phyloP scores from a whole-genome alignment of 2,113 vertebrate genomes.

The Istiophorus platypterus region DNA sequence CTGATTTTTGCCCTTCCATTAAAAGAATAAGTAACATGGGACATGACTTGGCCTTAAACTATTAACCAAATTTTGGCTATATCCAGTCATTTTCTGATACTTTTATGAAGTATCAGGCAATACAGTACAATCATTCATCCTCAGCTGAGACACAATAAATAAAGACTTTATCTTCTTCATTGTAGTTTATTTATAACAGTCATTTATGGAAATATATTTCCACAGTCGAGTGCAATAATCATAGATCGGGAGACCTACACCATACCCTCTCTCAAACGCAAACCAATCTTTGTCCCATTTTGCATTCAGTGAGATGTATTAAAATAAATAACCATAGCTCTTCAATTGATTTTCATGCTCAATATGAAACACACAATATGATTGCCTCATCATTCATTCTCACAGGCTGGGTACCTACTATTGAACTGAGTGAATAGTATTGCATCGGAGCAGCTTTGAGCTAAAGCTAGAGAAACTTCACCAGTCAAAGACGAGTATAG shows the following conservation, averaged over 20 bases:
- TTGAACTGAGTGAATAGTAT: conserved; percentile 68
- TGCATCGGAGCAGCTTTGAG: conserved; percentile 70
- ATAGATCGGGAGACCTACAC: conserved; percentile 35
- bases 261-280: conserved; percentile 38
- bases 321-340: conserved; percentile 81
- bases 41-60: neutral
- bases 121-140: neutral
- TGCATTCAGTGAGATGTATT: conserved; percentile 74
- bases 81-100: neutral
- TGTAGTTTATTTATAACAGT: conserved; percentile 81
- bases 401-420: conserved; percentile 71
- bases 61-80: neutral
- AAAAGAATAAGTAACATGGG: neutral
- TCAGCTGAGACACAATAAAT: neutral
- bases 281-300: conserved; percentile 55
- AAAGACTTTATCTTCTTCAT: conserved; percentile 43
- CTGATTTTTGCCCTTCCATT: conserved; percentile 16
- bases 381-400: conserved; percentile 80
- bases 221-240: conserved; percentile 81
- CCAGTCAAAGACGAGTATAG: conserved; percentile 42
- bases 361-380: conserved; percentile 65
- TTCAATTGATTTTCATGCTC: conserved; percentile 61
- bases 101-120: neutral
- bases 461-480: conserved; percentile 59
- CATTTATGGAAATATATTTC: conserved; percentile 80